phyloP scores from a whole-genome alignment of 2,797 vertebrate species.

The Tangara arthus region DNA sequence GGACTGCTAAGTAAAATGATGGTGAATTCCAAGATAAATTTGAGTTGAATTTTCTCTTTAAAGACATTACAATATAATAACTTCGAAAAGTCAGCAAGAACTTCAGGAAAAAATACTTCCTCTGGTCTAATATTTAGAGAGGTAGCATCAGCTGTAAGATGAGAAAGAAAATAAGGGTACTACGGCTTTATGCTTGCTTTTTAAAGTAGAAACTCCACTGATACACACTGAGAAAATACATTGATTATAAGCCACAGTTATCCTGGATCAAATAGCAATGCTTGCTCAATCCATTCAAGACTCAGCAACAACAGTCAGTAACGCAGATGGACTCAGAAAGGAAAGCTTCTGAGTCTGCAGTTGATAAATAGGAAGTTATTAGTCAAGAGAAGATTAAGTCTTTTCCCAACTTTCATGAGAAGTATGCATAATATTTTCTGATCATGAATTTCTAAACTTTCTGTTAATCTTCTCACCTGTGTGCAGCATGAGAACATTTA shows the following conservation, averaged over 20 bases:
- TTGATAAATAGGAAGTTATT: neutral
- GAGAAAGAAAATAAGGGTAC: neutral
- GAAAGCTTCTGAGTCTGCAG: neutral
- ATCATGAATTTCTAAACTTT: neutral
- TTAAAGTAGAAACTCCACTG: neutral
- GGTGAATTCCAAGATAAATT: neutral
- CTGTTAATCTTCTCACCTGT: neutral
- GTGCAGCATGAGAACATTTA: neutral
- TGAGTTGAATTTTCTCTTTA: neutral
- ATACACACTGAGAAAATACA: neutral
- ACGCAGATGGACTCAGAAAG: neutral
- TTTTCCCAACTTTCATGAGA: neutral
- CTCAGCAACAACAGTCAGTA: neutral
- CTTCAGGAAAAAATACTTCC: neutral
- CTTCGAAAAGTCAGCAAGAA: neutral
- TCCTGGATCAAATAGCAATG: neutral
- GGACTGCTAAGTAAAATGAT: neutral
- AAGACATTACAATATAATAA: neutral
- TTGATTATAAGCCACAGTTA: neutral
- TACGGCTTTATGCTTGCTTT: neutral
- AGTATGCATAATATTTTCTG: neutral
- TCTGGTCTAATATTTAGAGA: neutral
- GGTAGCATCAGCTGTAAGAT: neutral
- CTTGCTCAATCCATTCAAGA: neutral
- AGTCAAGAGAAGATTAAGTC: neutral